These are phyloP conservation scores for Aspiorhynchus laticeps DNA, from an alignment of 2,113 vertebrate species.

Conservation along the genomic window DNA sequence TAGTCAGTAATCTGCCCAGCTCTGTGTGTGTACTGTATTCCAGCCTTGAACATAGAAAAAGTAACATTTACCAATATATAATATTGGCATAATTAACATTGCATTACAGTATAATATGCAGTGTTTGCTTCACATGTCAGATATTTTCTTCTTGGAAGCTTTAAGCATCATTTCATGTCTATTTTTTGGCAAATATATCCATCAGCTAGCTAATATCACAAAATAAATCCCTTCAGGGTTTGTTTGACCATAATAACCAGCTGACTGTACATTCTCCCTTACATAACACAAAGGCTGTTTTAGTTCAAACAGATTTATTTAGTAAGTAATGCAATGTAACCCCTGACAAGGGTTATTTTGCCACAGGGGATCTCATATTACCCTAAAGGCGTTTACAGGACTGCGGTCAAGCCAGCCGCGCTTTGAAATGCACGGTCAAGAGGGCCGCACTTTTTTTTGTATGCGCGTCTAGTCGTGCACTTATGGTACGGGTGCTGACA, in stretches of 20 bases:
- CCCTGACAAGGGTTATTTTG: neutral
- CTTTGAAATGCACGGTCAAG: no score
- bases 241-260: neutral
- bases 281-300: neutral
- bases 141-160: neutral
- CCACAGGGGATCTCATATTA: neutral
- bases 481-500: no score
- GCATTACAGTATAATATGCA: neutral
- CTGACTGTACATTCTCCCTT: neutral
- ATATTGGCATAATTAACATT: neutral
- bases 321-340: neutral
- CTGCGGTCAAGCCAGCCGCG: no score
- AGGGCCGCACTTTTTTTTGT: no score
- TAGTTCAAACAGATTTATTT: neutral
- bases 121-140: neutral
- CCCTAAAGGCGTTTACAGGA: neutral
- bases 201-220: neutral
- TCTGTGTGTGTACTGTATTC: no score
- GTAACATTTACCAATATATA: neutral
- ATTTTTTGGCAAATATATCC: neutral
- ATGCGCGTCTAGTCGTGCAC: no score
- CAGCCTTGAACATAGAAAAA: no score
- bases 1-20: no score
- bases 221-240: conserved; percentile 8
- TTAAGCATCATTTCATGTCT: neutral